Evolutionary conservation across 2,113 vertebrate genomes (phyloP).

Genomic region (Rattus rattus): DNA sequence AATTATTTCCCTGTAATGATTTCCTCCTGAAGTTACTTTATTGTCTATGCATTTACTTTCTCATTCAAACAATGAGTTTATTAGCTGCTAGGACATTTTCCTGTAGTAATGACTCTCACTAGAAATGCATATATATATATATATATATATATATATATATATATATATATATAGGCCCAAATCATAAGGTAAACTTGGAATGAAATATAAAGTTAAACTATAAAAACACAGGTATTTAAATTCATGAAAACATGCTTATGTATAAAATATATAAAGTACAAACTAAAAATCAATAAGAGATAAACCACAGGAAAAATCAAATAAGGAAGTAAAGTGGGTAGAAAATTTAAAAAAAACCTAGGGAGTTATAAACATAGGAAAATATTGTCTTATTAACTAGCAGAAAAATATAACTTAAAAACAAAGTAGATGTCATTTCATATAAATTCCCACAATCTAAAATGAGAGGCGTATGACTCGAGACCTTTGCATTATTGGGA

Average conservation of each 20-base stretch:
- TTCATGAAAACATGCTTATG: not conserved
- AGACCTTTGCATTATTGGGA: not conserved
- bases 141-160: not conserved
- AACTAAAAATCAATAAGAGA: constrained; percentile 30
- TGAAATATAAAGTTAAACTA: not conserved
- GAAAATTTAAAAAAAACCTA: not conserved
- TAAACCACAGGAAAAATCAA: not conserved
- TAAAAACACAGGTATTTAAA: constrained; percentile 9
- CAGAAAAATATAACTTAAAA: constrained; percentile 24
- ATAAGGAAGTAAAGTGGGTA: not conserved
- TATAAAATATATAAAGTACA: constrained; percentile 20
- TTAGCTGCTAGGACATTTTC: constrained; percentile 26
- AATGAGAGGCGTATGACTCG: not conserved
- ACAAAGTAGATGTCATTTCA: constrained; percentile 9
- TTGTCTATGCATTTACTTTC: not conserved
- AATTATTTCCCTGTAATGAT: not conserved
- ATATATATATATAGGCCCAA: not conserved
- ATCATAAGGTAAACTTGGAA: not conserved
- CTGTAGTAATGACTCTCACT: not conserved
- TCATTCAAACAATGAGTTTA: not conserved
- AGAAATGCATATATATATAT: not conserved
- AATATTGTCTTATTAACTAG: not conserved
- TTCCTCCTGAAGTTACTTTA: not conserved
- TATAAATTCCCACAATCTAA: not conserved
- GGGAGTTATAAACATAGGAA: not conserved